phyloP scores from a whole-genome alignment of 2,113 vertebrate genomes.

The Sula dactylatra region DNA sequence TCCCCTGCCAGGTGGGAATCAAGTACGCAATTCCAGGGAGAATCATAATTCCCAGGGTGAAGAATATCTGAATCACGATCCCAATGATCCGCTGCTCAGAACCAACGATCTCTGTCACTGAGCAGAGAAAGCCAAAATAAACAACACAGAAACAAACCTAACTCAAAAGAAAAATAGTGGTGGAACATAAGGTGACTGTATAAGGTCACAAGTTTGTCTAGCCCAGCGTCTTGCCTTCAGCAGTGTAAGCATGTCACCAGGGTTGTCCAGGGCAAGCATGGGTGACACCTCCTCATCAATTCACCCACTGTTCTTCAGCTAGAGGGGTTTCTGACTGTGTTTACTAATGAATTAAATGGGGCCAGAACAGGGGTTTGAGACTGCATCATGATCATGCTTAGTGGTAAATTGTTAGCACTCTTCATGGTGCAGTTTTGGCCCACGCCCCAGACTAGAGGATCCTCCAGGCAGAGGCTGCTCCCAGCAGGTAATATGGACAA shows the following conservation, averaged over 20 bases:
- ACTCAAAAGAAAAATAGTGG: not conserved
- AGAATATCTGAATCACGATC: slow-evolving; percentile 90
- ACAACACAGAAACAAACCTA: not conserved
- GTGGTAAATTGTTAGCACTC: not conserved
- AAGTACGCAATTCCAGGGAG: slow-evolving; percentile 92
- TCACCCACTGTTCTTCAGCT: not conserved
- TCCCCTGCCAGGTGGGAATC: slow-evolving; percentile 87
- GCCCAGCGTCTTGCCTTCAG: not conserved
- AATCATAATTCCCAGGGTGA: slow-evolving; percentile 89
- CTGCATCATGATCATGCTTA: not conserved
- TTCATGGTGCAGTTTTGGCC: not conserved
- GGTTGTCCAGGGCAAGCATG: accelerated
- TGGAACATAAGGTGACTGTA: not conserved
- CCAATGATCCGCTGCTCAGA: slow-evolving; percentile 89
- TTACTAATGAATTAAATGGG: not conserved
- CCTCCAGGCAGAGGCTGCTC: not conserved
- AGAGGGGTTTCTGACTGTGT: not conserved
- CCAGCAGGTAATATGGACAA: not conserved
- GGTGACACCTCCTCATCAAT: not conserved
- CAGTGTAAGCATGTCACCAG: not conserved
- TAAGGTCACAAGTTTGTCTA: not conserved
- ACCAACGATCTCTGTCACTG: slow-evolving; percentile 94
- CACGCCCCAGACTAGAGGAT: not conserved
- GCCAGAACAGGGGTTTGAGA: not conserved
- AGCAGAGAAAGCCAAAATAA: slow-evolving; percentile 28